These are phyloP conservation scores for Erinaceus europaeus DNA, from an alignment of 2,113 vertebrate genomes.

Conservation along the genomic window DNA sequence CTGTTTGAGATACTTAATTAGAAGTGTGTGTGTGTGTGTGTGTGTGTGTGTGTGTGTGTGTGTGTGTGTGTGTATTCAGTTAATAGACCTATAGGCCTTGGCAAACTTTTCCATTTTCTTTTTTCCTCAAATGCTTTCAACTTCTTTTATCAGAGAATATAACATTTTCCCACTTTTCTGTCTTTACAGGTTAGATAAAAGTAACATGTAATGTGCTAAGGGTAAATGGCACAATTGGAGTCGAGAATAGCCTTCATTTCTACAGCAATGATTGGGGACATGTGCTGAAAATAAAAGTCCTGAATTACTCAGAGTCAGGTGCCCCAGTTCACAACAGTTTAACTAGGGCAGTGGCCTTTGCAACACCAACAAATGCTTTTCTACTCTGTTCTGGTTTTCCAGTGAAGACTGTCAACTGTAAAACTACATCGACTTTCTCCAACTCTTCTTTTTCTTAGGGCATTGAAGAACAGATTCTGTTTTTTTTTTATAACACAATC, in stretches of 20 bases:
- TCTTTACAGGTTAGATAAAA: constrained; percentile 51
- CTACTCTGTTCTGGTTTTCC: constrained; percentile 9
- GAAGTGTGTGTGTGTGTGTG: too few relatives aligned
- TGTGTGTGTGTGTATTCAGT: too few relatives aligned
- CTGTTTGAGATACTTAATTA: background rate
- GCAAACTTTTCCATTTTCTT: background rate
- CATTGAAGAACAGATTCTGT: background rate
- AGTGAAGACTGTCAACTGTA: background rate
- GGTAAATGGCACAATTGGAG: constrained; percentile 51
- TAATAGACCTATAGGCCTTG: background rate
- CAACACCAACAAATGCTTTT: constrained; percentile 28
- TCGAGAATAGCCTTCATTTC: constrained; percentile 65
- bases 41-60: too few relatives aligned
- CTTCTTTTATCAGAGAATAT: constrained; percentile 10
- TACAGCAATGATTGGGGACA: constrained; percentile 64
- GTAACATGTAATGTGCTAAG: constrained; percentile 43
- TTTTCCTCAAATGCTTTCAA: constrained; percentile 31
- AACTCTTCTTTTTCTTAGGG: background rate
- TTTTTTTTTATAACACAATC: background rate
- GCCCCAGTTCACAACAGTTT: constrained; percentile 67
- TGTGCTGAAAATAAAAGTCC: constrained; percentile 74
- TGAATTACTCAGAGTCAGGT: constrained; percentile 54
- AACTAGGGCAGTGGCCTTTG: constrained; percentile 70
- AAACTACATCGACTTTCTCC: background rate
- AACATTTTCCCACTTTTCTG: constrained; percentile 32